phyloP scores from a whole-genome alignment of 2,888 invertebrate genomes.

The Ellobium chinense region DNA sequence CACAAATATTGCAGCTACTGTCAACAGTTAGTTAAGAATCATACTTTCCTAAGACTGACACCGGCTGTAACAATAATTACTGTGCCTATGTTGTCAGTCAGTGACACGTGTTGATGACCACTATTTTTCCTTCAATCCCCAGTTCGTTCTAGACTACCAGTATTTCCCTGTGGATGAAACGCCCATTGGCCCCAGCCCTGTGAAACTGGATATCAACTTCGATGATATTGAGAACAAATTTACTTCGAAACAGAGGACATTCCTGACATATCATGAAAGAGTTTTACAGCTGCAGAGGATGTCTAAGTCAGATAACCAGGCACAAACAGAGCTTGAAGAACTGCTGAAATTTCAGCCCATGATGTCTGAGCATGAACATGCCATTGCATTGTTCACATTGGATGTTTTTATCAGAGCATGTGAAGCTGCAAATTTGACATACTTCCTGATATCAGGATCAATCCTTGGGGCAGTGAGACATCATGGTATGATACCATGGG shows the following conservation, averaged over 20 bases:
- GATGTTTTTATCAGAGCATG: slow-evolving; percentile 37
- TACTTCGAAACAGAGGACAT: background rate
- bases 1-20: too few relatives aligned
- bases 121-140: background rate
- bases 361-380: slow-evolving; percentile 38
- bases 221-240: slow-evolving; percentile 29
- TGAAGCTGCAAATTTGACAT: slow-evolving; percentile 41
- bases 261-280: slow-evolving; percentile 6
- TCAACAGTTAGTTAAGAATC: background rate
- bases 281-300: background rate
- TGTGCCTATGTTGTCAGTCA: too few relatives aligned
- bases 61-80: too few relatives aligned
- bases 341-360: slow-evolving; percentile 31
- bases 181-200: slow-evolving; percentile 16
- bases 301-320: slow-evolving; percentile 1
- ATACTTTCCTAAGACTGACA: background rate
- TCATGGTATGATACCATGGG: slow-evolving; percentile 67
- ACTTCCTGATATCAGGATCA: slow-evolving; percentile 48
- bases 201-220: slow-evolving; percentile 10
- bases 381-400: slow-evolving; percentile 31
- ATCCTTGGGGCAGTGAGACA: slow-evolving; percentile 53
- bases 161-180: slow-evolving; percentile 34
- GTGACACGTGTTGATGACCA: too few relatives aligned
- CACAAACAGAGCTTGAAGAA: slow-evolving; percentile 6
- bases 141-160: slow-evolving; percentile 41